phyloP scores from a whole-genome alignment of 1,140 invertebrate genomes.

The Marisa cornuarietis region DNA sequence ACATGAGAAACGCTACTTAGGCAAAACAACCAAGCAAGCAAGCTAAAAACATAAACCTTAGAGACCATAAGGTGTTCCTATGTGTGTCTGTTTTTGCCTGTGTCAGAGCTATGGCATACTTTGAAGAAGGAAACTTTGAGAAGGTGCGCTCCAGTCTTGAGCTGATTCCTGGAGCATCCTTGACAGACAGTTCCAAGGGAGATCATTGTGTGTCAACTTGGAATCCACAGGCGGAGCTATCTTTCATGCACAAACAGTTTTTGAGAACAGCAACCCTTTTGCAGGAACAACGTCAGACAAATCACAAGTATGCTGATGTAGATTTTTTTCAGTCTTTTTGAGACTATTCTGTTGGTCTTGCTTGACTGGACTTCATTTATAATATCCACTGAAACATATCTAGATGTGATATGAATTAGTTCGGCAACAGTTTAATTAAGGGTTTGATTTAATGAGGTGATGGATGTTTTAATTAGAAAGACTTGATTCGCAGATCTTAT shows the following conservation, averaged over 20 bases:
- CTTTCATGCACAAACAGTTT: conserved; percentile 49
- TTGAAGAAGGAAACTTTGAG: conserved; percentile 49
- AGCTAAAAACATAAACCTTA: no score
- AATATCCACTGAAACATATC: no score
- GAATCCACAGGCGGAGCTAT: conserved; percentile 42
- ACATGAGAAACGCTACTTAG: no score
- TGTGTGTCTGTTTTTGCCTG: neutral
- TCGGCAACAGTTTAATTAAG: no score
- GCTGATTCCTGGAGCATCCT: conserved; percentile 51
- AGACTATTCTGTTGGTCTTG: no score
- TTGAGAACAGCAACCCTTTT: conserved; percentile 45
- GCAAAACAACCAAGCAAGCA: no score
- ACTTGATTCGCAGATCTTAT: neutral
- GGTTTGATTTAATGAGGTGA: no score
- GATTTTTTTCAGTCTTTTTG: neutral
- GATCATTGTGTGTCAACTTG: conserved; percentile 32
- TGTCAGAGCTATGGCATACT: conserved; percentile 54
- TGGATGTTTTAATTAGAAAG: no score
- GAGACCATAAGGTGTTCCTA: no score
- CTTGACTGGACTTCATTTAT: no score
- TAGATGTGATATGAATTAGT: no score
- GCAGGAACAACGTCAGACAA: conserved; percentile 43
- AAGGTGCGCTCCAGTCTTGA: conserved; percentile 50
- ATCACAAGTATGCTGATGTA: conserved; percentile 39
- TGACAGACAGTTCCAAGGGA: conserved; percentile 33